Evolutionary conservation across 2,888 invertebrate species (phyloP).

Genomic region (Apamea monoglypha): DNA sequence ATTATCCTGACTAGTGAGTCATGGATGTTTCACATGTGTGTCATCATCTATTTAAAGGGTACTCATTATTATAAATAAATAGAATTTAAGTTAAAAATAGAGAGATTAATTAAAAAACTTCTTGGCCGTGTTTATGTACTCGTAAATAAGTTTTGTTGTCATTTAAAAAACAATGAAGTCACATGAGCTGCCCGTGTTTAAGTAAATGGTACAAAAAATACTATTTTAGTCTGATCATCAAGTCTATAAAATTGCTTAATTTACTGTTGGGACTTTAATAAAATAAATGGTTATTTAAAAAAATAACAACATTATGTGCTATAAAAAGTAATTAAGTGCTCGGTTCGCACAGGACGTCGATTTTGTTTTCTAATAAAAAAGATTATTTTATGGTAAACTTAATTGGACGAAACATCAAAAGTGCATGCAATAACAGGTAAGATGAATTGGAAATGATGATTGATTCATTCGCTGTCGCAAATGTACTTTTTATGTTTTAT

Average conservation of each 20-base stretch:
- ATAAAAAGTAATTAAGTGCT: slow-evolving; percentile 47
- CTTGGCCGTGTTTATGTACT: slow-evolving; percentile 16
- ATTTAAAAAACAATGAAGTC: slow-evolving; percentile 29
- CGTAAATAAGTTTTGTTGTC: slow-evolving; percentile 18
- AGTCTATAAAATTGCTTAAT: slow-evolving; percentile 42
- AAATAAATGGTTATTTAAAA: slow-evolving; percentile 31
- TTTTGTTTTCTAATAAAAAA: slow-evolving; percentile 26
- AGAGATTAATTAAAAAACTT: slow-evolving; percentile 9
- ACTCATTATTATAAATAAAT: slow-evolving; percentile 9
- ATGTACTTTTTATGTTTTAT: slow-evolving; percentile 1
- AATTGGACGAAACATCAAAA: slow-evolving; percentile 42
- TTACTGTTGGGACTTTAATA: slow-evolving; percentile 26
- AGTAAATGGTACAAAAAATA: slow-evolving; percentile 6
- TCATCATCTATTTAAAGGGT: slow-evolving; percentile 26
- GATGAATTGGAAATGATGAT: slow-evolving; percentile 15
- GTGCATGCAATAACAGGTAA: slow-evolving; percentile 6
- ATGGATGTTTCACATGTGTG: slow-evolving; percentile 29
- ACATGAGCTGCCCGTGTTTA: not conserved
- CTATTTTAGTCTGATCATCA: slow-evolving; percentile 21
- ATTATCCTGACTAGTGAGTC: slow-evolving; percentile 26
- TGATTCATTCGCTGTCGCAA: not conserved
- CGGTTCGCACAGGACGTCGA: slow-evolving; percentile 15
- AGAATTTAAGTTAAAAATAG: slow-evolving; percentile 17
- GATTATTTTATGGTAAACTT: slow-evolving; percentile 9
- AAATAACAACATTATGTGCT: slow-evolving; percentile 19